Conservation (phyloP, 1,140 invertebrate species). For the Anastrepha obliqua region DNA sequence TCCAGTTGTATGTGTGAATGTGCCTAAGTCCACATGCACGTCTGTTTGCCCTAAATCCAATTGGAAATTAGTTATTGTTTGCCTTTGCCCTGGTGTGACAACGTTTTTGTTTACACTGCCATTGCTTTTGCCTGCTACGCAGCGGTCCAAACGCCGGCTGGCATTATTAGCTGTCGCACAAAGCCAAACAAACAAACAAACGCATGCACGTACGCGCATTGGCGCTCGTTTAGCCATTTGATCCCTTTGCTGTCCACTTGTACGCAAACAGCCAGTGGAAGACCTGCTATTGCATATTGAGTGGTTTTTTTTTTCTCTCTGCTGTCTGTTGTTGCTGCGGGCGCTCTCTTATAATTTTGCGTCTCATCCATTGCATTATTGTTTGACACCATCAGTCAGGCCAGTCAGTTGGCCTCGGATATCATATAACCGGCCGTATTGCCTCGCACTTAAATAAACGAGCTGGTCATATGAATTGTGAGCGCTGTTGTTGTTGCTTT, state of each 20-base stretch:
- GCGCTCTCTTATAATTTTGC: slow-evolving; percentile 7
- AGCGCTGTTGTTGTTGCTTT: neutral
- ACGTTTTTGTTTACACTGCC: slow-evolving; percentile 20
- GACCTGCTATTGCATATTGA: neutral
- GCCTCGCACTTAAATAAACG: neutral
- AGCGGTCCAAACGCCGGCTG: slow-evolving; percentile 26
- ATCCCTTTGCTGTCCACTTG: neutral
- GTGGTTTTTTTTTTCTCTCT: neutral
- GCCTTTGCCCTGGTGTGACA: neutral
- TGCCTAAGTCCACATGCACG: neutral
- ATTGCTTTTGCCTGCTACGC: slow-evolving; percentile 9
- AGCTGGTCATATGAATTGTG: neutral
- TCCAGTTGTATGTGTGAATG: neutral
- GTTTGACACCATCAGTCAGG: slow-evolving; percentile 32
- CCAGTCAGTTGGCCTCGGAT: neutral
- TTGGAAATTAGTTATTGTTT: slow-evolving; percentile 51
- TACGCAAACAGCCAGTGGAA: neutral
- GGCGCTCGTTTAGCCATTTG: neutral
- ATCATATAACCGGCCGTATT: neutral
- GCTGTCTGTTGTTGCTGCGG: neutral
- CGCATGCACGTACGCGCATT: neutral
- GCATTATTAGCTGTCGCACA: slow-evolving; percentile 22
- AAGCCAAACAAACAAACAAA: slow-evolving; percentile 1
- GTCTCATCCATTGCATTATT: neutral
- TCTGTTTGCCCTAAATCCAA: slow-evolving; percentile 34